phyloP scores from a whole-genome alignment of 1,140 invertebrate genomes.

The Calycopis cecrops region DNA sequence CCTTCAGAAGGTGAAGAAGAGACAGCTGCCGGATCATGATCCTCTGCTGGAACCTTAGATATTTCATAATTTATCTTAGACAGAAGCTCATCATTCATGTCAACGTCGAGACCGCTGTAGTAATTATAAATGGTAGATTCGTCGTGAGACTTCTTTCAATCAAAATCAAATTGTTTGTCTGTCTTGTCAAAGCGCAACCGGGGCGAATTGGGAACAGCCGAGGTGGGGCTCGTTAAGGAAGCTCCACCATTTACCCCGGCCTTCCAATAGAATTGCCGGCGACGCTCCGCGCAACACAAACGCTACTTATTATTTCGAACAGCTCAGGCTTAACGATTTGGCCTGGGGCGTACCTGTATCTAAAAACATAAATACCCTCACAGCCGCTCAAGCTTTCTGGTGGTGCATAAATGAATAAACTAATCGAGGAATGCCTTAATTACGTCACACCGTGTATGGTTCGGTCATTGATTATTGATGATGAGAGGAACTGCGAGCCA shows the following conservation, averaged over 20 bases:
- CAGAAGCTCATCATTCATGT: too few relatives aligned
- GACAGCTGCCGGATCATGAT: too few relatives aligned
- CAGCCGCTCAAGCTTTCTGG: too few relatives aligned
- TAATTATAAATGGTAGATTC: too few relatives aligned
- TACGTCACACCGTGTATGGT: background rate
- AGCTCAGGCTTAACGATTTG: conserved; percentile 62
- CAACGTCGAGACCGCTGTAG: too few relatives aligned
- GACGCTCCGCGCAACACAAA: conserved; percentile 66
- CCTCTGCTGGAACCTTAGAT: too few relatives aligned
- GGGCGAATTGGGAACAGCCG: conserved; percentile 69
- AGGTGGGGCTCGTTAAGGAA: conserved; percentile 64
- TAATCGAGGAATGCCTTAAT: background rate
- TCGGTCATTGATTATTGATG: conserved; percentile 1
- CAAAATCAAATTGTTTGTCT: too few relatives aligned
- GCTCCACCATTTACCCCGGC: conserved; percentile 65
- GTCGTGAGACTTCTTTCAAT: too few relatives aligned
- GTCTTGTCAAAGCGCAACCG: conserved; percentile 40
- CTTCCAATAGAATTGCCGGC: conserved; percentile 67
- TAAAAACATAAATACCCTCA: too few relatives aligned
- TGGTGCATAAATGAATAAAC: conserved; percentile 2
- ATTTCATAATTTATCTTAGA: too few relatives aligned
- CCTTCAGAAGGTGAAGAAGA: too few relatives aligned
- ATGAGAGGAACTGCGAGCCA: too few relatives aligned
- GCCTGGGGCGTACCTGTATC: conserved; percentile 52
- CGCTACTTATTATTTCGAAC: conserved; percentile 69